phyloP scores from a whole-genome alignment of 1,140 invertebrate species.

The Ooceraea biroi region DNA sequence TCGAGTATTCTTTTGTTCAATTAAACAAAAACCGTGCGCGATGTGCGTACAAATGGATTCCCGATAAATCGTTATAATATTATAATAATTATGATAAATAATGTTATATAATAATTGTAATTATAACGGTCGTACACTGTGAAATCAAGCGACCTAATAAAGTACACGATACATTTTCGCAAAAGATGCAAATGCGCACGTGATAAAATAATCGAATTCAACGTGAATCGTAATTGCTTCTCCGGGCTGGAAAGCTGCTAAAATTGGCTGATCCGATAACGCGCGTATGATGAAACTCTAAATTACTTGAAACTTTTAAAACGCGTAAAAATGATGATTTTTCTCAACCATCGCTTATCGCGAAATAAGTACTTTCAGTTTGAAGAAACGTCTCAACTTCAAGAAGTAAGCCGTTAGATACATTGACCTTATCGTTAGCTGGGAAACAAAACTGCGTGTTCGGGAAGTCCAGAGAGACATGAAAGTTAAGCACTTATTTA shows the following conservation, averaged over 20 bases:
- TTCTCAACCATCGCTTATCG: not conserved
- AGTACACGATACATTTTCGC: slow-evolving; percentile 23
- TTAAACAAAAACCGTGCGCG: not conserved
- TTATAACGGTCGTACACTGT: not conserved
- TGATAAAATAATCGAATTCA: slow-evolving; percentile 22
- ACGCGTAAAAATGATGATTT: too few relatives aligned
- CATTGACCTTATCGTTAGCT: slow-evolving; percentile 43
- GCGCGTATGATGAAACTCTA: not conserved
- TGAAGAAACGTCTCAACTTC: not conserved
- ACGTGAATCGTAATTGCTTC: too few relatives aligned
- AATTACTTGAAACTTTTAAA: not conserved
- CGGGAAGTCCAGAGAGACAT: not conserved
- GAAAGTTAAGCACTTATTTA: not conserved
- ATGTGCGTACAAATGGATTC: too few relatives aligned
- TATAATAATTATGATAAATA: too few relatives aligned
- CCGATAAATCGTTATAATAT: too few relatives aligned
- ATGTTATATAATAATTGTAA: not conserved
- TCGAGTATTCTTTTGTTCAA: not conserved
- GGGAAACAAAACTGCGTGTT: slow-evolving; percentile 36
- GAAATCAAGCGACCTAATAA: slow-evolving; percentile 26
- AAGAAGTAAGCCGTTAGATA: slow-evolving; percentile 13
- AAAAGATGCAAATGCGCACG: too few relatives aligned
- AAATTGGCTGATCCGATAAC: too few relatives aligned
- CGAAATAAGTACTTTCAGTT: too few relatives aligned
- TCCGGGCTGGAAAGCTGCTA: too few relatives aligned